These are phyloP conservation scores for Mixornis gularis DNA, from an alignment of 2,113 vertebrate genomes.

Conservation along the genomic window DNA sequence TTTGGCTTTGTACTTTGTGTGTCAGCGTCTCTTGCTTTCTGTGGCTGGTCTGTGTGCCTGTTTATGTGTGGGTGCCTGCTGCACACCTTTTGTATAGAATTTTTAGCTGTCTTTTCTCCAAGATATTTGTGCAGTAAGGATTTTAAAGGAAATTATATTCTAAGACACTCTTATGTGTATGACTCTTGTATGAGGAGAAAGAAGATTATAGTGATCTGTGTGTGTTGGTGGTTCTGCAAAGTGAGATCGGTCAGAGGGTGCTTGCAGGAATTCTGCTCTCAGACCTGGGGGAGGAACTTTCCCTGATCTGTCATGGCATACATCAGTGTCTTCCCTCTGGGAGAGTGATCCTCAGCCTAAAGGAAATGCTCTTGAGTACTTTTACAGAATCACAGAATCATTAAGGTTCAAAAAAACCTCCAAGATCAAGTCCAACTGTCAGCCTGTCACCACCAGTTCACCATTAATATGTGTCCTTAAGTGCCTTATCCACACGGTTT, in stretches of 20 bases:
- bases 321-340: neutral
- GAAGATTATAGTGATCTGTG: fast-evolving
- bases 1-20: neutral
- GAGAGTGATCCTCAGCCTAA: neutral
- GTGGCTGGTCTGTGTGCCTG: fast-evolving
- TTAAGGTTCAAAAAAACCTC: neutral
- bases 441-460: neutral
- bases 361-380: neutral
- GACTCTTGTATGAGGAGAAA: neutral
- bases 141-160: neutral
- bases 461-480: neutral
- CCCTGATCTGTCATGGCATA: neutral
- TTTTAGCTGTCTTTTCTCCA: neutral
- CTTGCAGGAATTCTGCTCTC: neutral
- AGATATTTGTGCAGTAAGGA: fast-evolving
- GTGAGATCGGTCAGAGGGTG: no score
- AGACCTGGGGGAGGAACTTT: neutral
- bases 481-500: fast-evolving
- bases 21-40: neutral
- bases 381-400: neutral
- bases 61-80: neutral
- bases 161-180: fast-evolving
- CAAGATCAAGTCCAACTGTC: fast-evolving
- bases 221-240: neutral
- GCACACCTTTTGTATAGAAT: fast-evolving